Percentiles rank a stretch among this genome's conserved stretches.
Conservation (phyloP, 2,797 vertebrate species). For the Platalea minor region DNA sequence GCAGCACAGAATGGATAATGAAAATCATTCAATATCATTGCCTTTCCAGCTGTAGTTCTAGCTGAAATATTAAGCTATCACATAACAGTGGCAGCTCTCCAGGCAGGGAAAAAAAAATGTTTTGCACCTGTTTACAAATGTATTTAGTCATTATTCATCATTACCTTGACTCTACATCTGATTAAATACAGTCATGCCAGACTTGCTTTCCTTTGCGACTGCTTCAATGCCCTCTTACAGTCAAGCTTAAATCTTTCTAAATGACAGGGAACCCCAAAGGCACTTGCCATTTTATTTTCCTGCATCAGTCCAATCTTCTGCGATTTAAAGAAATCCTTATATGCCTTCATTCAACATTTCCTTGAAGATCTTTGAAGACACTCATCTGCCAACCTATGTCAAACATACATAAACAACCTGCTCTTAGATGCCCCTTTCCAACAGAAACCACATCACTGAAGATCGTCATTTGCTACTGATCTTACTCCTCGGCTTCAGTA, state of each 20-base stretch:
- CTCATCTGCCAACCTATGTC: rapidly evolving
- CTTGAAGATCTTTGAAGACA: background rate
- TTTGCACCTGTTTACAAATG: conserved; percentile 59
- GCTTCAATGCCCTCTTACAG: background rate
- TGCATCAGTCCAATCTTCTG: background rate
- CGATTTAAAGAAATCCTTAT: background rate
- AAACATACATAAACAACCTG: background rate
- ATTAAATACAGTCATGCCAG: background rate
- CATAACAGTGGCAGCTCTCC: conserved; percentile 45
- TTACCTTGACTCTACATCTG: conserved; percentile 32
- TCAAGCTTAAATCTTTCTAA: background rate
- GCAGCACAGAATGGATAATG: background rate
- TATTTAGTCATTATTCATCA: conserved; percentile 38
- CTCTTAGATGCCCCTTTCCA: background rate
- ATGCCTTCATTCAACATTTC: background rate
- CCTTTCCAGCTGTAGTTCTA: conserved; percentile 46
- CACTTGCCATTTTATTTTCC: background rate
- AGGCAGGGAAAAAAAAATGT: background rate
- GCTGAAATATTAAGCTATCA: conserved; percentile 57
- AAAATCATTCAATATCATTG: conserved; percentile 32
- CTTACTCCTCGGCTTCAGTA: background rate
- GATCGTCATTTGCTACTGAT: background rate
- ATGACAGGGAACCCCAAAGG: background rate
- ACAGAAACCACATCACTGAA: background rate
- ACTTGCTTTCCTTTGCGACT: background rate